These are phyloP conservation scores for Rhinolophus sinicus DNA, from an alignment of 2,113 vertebrate genomes.

Conservation along the genomic window DNA sequence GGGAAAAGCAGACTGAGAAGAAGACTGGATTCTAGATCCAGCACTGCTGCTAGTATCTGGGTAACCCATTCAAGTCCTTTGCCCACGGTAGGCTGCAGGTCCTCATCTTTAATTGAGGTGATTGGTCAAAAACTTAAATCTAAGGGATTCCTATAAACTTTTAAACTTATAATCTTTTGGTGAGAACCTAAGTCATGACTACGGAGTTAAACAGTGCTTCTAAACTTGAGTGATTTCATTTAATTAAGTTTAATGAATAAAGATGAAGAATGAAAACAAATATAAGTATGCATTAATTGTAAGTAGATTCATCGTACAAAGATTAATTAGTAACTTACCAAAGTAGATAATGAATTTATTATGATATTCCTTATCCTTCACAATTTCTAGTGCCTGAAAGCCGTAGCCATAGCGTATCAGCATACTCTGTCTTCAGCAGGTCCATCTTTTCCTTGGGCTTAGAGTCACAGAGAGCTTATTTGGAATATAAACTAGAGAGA, in stretches of 20 bases:
- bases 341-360: neutral
- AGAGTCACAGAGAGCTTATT: neutral
- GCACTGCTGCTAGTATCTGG: neutral
- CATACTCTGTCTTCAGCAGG: neutral
- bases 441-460: neutral
- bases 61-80: neutral
- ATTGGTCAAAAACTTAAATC: neutral
- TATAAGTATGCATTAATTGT: neutral
- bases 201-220: neutral
- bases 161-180: slow-evolving; percentile 6
- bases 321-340: neutral
- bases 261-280: slow-evolving; percentile 6
- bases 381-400: neutral
- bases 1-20: neutral
- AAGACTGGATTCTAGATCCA: neutral
- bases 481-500: neutral
- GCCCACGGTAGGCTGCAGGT: neutral
- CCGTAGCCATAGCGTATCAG: neutral
- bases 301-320: neutral
- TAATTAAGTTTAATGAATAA: neutral
- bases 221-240: neutral
- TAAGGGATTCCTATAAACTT: neutral
- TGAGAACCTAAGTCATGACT: neutral
- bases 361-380: neutral
- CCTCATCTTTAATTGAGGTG: neutral